These are phyloP conservation scores for Cinclus cinclus DNA, from an alignment of 2,113 vertebrate genomes.

Conservation along the genomic window DNA sequence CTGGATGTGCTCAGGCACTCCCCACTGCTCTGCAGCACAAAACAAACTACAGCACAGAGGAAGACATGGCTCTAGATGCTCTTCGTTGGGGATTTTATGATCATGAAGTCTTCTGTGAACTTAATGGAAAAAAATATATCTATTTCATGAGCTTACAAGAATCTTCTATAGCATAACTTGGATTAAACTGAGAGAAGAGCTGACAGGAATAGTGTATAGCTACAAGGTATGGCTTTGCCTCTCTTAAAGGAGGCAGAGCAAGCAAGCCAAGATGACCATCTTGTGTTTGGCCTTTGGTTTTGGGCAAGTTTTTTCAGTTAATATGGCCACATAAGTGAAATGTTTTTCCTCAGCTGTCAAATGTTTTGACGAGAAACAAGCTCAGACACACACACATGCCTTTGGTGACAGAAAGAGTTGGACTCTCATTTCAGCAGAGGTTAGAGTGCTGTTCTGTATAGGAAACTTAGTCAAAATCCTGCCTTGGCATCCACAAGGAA, in stretches of 20 bases:
- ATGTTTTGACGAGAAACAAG: not conserved
- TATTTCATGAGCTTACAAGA: conserved; percentile 35
- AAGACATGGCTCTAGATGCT: not conserved
- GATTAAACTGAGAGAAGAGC: not conserved
- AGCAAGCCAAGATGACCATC: not conserved
- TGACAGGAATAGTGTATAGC: not conserved
- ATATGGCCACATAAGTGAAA: not conserved
- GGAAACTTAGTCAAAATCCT: not conserved
- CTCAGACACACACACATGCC: not conserved
- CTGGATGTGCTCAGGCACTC: not conserved
- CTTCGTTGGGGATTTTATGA: not conserved
- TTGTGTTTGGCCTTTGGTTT: not conserved
- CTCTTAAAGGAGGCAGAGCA: not conserved
- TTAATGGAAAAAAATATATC: conserved; percentile 6
- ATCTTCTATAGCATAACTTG: not conserved
- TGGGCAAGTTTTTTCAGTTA: not conserved
- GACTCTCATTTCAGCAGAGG: not conserved
- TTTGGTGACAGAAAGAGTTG: not conserved
- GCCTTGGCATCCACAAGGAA: not conserved
- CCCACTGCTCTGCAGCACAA: not conserved
- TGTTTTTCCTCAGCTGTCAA: not conserved
- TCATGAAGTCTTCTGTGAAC: not conserved
- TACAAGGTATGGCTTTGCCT: not conserved
- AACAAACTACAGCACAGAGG: not conserved
- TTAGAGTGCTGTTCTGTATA: not conserved